Evolutionary conservation across 2,797 vertebrate species (phyloP).

Genomic region (Cirrhinus mrigala): DNA sequence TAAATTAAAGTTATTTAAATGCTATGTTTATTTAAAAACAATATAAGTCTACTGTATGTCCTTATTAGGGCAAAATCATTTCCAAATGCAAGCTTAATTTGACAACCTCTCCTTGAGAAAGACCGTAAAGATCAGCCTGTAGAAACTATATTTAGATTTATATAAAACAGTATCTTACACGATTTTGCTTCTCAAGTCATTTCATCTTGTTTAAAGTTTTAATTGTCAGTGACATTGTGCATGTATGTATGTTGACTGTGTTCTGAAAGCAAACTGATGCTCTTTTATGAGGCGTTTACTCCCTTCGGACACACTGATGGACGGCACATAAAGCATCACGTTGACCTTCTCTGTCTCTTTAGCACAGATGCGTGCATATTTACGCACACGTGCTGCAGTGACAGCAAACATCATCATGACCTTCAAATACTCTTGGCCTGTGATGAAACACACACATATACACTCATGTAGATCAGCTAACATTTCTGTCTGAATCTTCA

Average conservation of each 20-base stretch:
- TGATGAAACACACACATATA: neutral
- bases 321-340: neutral
- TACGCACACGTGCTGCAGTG: neutral
- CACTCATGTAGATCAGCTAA: neutral
- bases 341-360: constrained; percentile 22
- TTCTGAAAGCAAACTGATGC: constrained; percentile 9
- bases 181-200: neutral
- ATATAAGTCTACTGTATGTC: neutral
- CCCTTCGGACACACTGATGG: constrained; percentile 15
- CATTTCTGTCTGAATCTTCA: constrained; percentile 2
- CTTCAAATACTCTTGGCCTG: neutral
- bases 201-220: neutral
- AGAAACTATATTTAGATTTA: neutral
- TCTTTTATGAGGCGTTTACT: neutral
- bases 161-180: neutral
- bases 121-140: neutral
- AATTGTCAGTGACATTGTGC: neutral
- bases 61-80: neutral
- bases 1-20: too few relatives aligned
- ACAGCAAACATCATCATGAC: neutral
- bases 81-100: neutral
- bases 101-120: neutral
- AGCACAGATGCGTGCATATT: neutral
- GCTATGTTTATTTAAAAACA: neutral
- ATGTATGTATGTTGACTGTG: neutral